These are phyloP conservation scores for Oncorhynchus keta DNA, from an alignment of 2,113 vertebrate genomes.

Conservation along the genomic window DNA sequence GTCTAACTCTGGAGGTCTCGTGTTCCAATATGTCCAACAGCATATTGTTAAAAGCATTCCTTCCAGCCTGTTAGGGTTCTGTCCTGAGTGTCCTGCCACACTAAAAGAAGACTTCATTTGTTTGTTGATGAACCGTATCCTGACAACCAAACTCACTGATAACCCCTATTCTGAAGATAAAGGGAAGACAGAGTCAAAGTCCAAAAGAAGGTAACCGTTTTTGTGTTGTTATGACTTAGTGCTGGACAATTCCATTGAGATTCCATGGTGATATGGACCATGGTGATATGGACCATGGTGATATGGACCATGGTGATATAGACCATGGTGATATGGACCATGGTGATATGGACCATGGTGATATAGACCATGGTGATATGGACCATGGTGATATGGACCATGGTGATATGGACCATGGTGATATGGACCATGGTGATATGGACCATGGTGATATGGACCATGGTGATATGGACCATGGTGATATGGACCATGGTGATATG, in stretches of 20 bases:
- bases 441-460: no score
- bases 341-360: not conserved
- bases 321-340: not conserved
- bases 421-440: not conserved
- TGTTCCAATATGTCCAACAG: slow-evolving; percentile 57
- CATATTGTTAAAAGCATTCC: slow-evolving; percentile 77
- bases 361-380: not conserved
- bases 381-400: not conserved
- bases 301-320: not conserved
- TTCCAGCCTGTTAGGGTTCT: slow-evolving; percentile 52
- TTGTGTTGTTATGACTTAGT: not conserved
- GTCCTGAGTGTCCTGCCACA: slow-evolving; percentile 9
- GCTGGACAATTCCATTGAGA: not conserved
- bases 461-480: not conserved
- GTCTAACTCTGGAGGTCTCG: slow-evolving; percentile 67
- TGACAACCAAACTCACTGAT: slow-evolving; percentile 11
- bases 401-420: not conserved
- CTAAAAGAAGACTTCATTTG: slow-evolving; percentile 47
- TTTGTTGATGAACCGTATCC: slow-evolving; percentile 42
- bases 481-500: no score
- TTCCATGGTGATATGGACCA: not conserved
- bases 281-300: not conserved
- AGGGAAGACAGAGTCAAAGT: not conserved
- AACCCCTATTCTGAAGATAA: not conserved
- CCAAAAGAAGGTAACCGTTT: not conserved